phyloP scores from a whole-genome alignment of 2,113 vertebrate species.

The Myiagra hebetior region DNA sequence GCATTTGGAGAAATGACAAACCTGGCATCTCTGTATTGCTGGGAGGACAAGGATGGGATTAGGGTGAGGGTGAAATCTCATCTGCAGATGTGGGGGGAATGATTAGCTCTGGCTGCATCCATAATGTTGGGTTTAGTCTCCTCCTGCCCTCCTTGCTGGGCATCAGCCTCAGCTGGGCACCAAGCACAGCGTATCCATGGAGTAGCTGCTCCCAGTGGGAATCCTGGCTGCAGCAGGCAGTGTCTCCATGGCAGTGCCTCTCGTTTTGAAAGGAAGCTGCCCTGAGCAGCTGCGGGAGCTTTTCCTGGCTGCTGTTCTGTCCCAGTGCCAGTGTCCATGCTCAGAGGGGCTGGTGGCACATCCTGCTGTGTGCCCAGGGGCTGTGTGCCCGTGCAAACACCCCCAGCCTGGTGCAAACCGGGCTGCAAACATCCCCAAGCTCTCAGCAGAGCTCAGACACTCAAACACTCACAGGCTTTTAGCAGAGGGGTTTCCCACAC shows the following conservation, averaged over 20 bases:
- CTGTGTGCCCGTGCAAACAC: neutral
- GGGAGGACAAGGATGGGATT: neutral
- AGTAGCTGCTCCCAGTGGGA: neutral
- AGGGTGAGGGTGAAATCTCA: neutral
- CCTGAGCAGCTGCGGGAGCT: neutral
- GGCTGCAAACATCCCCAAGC: neutral
- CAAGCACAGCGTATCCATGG: neutral
- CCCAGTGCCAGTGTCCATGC: neutral
- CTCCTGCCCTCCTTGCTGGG: neutral
- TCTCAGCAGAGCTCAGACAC: neutral
- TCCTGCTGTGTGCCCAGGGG: neutral
- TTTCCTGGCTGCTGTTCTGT: neutral
- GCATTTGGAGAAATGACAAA: neutral
- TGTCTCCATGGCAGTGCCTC: neutral
- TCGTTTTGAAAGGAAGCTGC: neutral
- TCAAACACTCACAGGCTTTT: neutral
- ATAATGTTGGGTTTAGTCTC: accelerated
- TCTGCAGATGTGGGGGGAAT: neutral
- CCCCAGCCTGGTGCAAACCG: neutral
- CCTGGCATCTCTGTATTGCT: neutral
- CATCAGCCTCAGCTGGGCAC: neutral
- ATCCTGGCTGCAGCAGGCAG: neutral
- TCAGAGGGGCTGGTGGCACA: neutral
- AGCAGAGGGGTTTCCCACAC: neutral
- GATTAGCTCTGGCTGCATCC: neutral